phyloP scores from a whole-genome alignment of 2,113 vertebrate genomes.

The Furnarius figulus region DNA sequence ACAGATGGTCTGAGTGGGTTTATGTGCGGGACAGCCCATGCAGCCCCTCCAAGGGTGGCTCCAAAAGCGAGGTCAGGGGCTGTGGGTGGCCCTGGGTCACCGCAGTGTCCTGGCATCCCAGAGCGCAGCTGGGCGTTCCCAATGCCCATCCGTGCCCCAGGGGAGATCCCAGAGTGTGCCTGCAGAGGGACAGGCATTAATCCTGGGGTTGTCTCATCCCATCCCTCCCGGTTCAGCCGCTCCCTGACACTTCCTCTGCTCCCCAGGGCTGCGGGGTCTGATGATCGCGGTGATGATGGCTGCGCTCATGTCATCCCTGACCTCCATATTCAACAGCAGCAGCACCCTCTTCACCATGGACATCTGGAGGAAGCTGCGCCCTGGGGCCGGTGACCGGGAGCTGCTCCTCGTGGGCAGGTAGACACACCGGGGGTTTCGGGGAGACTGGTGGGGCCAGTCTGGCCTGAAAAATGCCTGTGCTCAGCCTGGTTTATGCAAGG shows the following conservation, averaged over 20 bases:
- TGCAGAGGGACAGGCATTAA: neutral
- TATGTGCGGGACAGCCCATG: fast-evolving
- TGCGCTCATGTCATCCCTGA: slow-evolving; percentile 88
- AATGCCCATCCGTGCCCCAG: neutral
- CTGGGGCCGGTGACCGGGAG: slow-evolving; percentile 79
- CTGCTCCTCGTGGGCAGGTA: slow-evolving; percentile 89
- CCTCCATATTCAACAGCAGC: slow-evolving; percentile 91
- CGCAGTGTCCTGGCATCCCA: fast-evolving
- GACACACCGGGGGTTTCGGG: neutral
- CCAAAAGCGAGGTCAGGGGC: neutral
- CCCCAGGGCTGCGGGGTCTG: slow-evolving; percentile 85
- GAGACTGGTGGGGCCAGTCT: neutral
- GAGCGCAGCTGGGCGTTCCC: neutral
- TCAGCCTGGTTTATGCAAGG: neutral
- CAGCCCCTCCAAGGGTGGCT: neutral
- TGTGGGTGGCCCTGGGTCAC: neutral
- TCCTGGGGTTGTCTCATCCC: neutral
- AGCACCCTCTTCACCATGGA: slow-evolving; percentile 92
- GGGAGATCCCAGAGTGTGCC: neutral
- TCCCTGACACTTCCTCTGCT: neutral
- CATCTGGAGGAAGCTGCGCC: slow-evolving; percentile 87
- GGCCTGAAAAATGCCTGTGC: neutral
- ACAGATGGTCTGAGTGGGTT: neutral
- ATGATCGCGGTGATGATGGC: slow-evolving; percentile 94
- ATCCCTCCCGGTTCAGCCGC: fast-evolving